These are phyloP conservation scores for Paramisgurnus dabryanus DNA, from an alignment of 2,113 vertebrate species.

Conservation along the genomic window DNA sequence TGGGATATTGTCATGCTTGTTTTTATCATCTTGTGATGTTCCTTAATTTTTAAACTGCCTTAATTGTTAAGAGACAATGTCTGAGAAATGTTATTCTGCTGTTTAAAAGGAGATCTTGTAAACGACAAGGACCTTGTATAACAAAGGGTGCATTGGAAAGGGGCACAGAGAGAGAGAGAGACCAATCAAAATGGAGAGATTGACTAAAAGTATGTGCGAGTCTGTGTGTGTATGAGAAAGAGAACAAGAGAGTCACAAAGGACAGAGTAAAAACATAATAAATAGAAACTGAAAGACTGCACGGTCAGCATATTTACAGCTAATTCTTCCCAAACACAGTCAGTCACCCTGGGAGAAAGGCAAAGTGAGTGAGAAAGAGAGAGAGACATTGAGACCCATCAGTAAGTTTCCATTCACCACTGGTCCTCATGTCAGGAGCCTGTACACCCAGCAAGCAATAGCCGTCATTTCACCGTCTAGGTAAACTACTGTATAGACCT, in stretches of 20 bases:
- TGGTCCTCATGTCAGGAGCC: background rate
- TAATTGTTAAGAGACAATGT: background rate
- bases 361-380: background rate
- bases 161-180: background rate
- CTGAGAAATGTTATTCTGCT: background rate
- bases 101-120: slow-evolving; percentile 14
- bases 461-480: too few species aligned
- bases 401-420: slow-evolving; percentile 13
- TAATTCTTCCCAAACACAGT: slow-evolving; percentile 41
- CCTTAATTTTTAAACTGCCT: too few species aligned
- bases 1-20: too few species aligned
- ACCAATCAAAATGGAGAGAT: background rate
- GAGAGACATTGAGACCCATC: slow-evolving; percentile 3
- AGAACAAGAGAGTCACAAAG: slow-evolving; percentile 15
- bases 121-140: background rate
- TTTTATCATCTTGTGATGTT: too few species aligned
- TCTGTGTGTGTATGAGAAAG: background rate
- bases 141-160: slow-evolving; percentile 9
- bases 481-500: too few species aligned
- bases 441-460: background rate
- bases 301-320: background rate
- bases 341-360: slow-evolving; percentile 24
- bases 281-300: slow-evolving; percentile 16
- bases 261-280: slow-evolving; percentile 7
- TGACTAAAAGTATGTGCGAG: background rate